phyloP scores from a whole-genome alignment of 2,888 invertebrate species.

The Oithona nana region DNA sequence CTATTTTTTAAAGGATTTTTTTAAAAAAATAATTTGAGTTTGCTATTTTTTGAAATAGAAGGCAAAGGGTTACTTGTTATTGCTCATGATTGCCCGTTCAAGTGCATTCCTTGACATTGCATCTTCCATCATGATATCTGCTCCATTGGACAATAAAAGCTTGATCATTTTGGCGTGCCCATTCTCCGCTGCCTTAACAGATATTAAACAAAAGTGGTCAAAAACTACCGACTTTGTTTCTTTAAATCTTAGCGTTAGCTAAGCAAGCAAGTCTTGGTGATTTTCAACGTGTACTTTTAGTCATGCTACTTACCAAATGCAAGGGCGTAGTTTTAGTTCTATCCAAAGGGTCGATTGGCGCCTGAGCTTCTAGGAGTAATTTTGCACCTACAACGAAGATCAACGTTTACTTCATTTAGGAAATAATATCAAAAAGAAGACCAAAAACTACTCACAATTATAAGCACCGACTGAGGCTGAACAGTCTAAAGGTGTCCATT shows the following conservation, averaged over 20 bases:
- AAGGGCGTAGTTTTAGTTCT: conserved; percentile 25
- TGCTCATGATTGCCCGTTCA: conserved; percentile 20
- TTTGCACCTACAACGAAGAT: conserved; percentile 4
- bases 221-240: no score
- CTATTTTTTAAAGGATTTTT: conserved; percentile 22
- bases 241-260: no score
- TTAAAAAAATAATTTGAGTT: background rate
- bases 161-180: conserved; percentile 28
- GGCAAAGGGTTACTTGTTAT: conserved; percentile 19
- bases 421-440: background rate
- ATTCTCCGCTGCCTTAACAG: conserved; percentile 28
- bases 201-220: no score
- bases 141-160: conserved; percentile 25
- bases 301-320: no score
- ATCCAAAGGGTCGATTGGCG: conserved; percentile 21
- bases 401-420: background rate
- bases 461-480: conserved; percentile 27
- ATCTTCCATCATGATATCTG: conserved; percentile 27
- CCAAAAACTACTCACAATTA: conserved; percentile 22
- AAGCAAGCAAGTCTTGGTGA: no score
- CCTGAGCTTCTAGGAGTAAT: conserved; percentile 19
- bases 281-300: no score
- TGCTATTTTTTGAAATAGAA: no score
- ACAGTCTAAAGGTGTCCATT: conserved; percentile 29
- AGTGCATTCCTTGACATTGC: conserved; percentile 24